Percentiles rank a stretch among this genome's conserved stretches.
These are phyloP conservation scores for Polypedilum pembai DNA, from an alignment of 1,140 invertebrate genomes.

Conservation along the genomic window DNA sequence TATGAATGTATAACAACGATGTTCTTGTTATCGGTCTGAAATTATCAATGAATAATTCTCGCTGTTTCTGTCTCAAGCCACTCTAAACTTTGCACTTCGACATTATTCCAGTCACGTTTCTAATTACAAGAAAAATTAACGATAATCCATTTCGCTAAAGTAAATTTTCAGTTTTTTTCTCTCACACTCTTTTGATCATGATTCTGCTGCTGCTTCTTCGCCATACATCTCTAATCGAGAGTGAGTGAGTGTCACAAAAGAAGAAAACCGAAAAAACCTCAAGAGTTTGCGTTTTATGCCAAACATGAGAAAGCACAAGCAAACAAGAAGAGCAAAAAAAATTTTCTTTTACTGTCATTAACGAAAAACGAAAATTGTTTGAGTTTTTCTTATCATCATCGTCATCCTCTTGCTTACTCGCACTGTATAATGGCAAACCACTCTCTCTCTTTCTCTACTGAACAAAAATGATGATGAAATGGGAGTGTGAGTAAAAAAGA, in stretches of 20 bases:
- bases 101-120: constrained; percentile 24
- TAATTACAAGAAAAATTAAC: constrained; percentile 29
- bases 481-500: background rate
- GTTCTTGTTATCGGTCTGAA: constrained; percentile 11
- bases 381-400: constrained; percentile 9
- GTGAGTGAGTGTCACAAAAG: background rate
- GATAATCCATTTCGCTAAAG: constrained; percentile 26
- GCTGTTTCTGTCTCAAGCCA: background rate
- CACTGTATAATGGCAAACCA: background rate
- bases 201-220: background rate
- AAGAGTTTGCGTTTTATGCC: constrained; percentile 3
- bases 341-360: constrained; percentile 4
- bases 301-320: constrained; percentile 4
- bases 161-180: constrained; percentile 13
- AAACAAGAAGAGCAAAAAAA: background rate
- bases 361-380: constrained; percentile 12
- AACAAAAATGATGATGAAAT: background rate
- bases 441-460: background rate
- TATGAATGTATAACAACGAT: constrained; percentile 25
- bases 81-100: background rate
- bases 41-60: constrained; percentile 25
- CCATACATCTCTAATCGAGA: background rate
- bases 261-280: constrained; percentile 10
- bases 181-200: background rate
- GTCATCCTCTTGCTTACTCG: background rate